Base-by-base conservation (phyloP, 2,797 vertebrate species). In the Kryptolebias ocellatus region DNA sequence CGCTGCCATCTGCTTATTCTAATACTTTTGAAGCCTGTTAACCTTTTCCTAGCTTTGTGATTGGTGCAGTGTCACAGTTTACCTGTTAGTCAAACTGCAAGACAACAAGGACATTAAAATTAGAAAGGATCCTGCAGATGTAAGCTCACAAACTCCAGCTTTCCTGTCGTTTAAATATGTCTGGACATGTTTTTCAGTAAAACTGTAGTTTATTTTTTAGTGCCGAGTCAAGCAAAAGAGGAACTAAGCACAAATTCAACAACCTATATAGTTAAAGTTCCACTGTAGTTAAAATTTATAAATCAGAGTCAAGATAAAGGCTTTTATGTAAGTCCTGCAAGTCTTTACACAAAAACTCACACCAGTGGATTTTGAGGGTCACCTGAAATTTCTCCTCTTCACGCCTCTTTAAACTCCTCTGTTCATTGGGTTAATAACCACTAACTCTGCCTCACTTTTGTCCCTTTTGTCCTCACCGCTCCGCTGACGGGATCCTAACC, bases 31-130 rank as follows among this genome's bases (percentile, higher is more conserved):
- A 87, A 64, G 77, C 70, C 79, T 70, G 80, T 83, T 87, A 78
- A 79, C 83, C 76, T 55, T 17, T 79, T 79, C 85, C 87, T 42
- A 83, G 87, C 87, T 77, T 82, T 73, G 76, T 67, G 74, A 84
- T 67, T 85, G n/a, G n/a, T n/a, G 86, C 87, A 90, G 81, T 76
- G 81, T 89, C 83, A 83, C 81, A 67, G 79, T 86, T 90, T 88
- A 82, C 84, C 85, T 78, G 56, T 57, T 79, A 87, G 84, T 87
- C 87, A 86, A 15, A 56, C 79, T 70, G 84, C 67, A 84, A 67
- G 75, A 87, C 63, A 85, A 83, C 81, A 85, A 81, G 74, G 79
- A 64, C 79, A 12, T 70, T 81, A 67, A 61, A 64, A 66, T 70
- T 49, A 49, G 28, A 81, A 63, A 72, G 56, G 27, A 64, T 67